Conservation (phyloP, 2,888 invertebrate species). For the Acrocera orbiculus region DNA sequence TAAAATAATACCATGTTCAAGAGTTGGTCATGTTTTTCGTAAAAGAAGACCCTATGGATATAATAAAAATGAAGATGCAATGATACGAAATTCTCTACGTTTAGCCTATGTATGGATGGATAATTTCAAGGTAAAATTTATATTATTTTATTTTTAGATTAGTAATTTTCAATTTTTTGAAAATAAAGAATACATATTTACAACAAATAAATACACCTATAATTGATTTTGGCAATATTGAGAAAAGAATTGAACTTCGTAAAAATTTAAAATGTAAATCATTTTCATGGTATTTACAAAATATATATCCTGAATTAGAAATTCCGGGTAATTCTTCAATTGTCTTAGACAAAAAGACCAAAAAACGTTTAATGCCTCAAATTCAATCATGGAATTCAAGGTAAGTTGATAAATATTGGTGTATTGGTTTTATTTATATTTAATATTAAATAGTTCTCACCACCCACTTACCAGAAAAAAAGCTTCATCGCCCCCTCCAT, state of each 20-base stretch:
- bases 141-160: background rate
- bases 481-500: too few species aligned
- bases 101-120: constrained; percentile 97
- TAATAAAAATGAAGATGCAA: constrained; percentile 62
- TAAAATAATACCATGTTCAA: constrained; percentile 84
- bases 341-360: too few species aligned
- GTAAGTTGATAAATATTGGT: constrained; percentile 16
- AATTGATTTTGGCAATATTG: constrained; percentile 60
- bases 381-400: constrained; percentile 71
- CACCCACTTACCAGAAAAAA: too few species aligned
- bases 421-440: background rate
- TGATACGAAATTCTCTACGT: constrained; percentile 78
- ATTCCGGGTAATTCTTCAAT: constrained; percentile 46
- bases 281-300: constrained; percentile 86
- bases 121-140: constrained; percentile 37
- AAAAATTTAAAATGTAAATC: constrained; percentile 59
- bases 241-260: constrained; percentile 52
- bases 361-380: too few species aligned
- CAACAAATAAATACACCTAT: constrained; percentile 31
- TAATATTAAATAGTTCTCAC: too few species aligned
- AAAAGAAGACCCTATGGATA: constrained; percentile 83
- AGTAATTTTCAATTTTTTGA: too few species aligned
- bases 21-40: constrained; percentile 92
- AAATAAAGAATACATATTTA: constrained; percentile 41
- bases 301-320: constrained; percentile 82